Conservation (phyloP, 37 sponge, comb jelly and placozoan species). For the Theonella swinhoei region DNA sequence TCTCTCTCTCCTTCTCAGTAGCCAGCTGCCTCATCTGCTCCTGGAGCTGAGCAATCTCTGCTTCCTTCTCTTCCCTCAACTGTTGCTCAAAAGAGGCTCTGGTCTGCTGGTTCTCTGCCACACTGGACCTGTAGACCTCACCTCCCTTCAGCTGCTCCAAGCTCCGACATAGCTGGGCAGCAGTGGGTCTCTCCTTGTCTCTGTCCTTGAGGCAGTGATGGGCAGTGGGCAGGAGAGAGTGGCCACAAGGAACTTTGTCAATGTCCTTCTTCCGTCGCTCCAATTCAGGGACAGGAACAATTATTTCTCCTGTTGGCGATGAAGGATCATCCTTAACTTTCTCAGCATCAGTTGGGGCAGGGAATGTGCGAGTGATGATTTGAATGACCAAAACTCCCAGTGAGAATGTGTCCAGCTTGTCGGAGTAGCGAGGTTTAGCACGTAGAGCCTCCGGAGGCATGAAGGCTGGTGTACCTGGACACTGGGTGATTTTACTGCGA, state of each 20-base stretch:
- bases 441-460: conserved; percentile 38
- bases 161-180: background rate
- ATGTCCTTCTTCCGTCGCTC: conserved; percentile 18
- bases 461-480: conserved; percentile 24
- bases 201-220: background rate
- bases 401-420: conserved; percentile 38
- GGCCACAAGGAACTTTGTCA: background rate
- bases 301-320: background rate
- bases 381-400: conserved; percentile 24
- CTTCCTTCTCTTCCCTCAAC: background rate
- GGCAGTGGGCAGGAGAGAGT: background rate
- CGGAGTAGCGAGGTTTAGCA: conserved; percentile 12
- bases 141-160: conserved; percentile 1
- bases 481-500: conserved; percentile 32
- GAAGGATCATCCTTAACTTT: background rate
- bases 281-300: background rate
- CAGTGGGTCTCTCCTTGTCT: conserved; percentile 3
- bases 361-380: conserved; percentile 15
- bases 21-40: too few species aligned
- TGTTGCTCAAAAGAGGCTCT: background rate
- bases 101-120: background rate
- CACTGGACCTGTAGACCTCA: too few species aligned
- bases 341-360: background rate
- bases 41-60: background rate
- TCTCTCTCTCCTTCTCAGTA: background rate